These are phyloP conservation scores for Sinocyclocheilus maitianheensis DNA, from an alignment of 2,113 vertebrate species.

Conservation along the genomic window DNA sequence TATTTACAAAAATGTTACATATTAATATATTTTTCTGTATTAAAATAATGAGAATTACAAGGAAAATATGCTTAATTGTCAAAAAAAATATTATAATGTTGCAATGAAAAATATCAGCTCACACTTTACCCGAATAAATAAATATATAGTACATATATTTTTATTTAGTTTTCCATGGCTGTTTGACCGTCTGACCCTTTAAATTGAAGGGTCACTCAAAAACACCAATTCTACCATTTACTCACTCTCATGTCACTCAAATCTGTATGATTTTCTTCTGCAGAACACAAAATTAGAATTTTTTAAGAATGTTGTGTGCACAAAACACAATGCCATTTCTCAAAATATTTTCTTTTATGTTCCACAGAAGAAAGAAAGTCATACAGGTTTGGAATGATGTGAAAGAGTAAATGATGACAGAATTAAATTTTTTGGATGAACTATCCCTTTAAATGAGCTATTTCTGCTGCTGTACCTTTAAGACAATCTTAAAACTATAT, in stretches of 20 bases:
- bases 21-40: background rate
- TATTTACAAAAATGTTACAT: background rate
- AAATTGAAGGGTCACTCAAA: background rate
- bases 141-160: background rate
- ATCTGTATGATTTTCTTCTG: background rate
- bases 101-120: background rate
- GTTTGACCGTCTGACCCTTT: background rate
- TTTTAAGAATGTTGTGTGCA: background rate
- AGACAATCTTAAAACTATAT: background rate
- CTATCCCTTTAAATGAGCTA: too few species aligned
- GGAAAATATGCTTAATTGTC: background rate
- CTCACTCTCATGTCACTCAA: background rate
- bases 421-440: too few species aligned
- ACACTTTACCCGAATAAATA: background rate
- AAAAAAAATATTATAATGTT: background rate
- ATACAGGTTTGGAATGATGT: background rate
- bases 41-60: background rate
- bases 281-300: background rate
- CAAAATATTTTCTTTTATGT: background rate
- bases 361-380: background rate
- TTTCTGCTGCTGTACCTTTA: background rate
- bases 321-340: background rate
- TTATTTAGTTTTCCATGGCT: background rate
- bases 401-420: background rate
- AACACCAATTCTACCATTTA: background rate